These are phyloP conservation scores for Lepidonotus clava DNA, from an alignment of 2,888 invertebrate genomes.

Conservation along the genomic window DNA sequence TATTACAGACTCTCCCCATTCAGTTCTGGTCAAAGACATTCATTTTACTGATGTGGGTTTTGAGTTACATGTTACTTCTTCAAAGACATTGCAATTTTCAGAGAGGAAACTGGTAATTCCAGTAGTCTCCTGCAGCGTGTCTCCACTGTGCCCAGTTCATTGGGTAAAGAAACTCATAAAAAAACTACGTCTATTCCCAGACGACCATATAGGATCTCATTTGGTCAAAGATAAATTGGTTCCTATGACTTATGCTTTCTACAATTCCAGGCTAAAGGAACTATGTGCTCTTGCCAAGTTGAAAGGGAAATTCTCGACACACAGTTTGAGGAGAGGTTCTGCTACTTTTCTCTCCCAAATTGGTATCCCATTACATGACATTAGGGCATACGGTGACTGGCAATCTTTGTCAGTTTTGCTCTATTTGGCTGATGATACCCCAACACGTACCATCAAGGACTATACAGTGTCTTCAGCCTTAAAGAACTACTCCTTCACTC, in stretches of 20 bases:
- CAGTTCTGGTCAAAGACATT: not conserved
- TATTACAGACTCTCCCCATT: not conserved
- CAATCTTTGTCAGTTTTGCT: not conserved
- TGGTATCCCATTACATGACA: not conserved
- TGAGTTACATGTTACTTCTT: not conserved
- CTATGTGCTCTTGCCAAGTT: not conserved
- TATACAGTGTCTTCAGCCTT: too few species aligned
- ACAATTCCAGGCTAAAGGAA: not conserved
- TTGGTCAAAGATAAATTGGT: not conserved
- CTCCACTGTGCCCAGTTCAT: not conserved
- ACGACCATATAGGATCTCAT: not conserved
- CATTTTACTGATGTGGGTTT: not conserved
- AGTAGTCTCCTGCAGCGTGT: not conserved
- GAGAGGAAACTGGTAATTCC: not conserved
- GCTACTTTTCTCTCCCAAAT: not conserved
- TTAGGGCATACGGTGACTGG: not conserved
- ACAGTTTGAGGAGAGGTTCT: not conserved
- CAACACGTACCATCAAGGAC: too few species aligned
- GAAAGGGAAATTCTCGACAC: not conserved
- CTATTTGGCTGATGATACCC: not conserved
- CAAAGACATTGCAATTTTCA: not conserved
- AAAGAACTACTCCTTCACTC: too few species aligned
- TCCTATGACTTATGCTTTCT: not conserved
- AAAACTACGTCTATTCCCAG: too few species aligned
- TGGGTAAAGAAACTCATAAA: not conserved